phyloP scores from a whole-genome alignment of 2,797 vertebrate species.

The Lateolabrax maculatus region DNA sequence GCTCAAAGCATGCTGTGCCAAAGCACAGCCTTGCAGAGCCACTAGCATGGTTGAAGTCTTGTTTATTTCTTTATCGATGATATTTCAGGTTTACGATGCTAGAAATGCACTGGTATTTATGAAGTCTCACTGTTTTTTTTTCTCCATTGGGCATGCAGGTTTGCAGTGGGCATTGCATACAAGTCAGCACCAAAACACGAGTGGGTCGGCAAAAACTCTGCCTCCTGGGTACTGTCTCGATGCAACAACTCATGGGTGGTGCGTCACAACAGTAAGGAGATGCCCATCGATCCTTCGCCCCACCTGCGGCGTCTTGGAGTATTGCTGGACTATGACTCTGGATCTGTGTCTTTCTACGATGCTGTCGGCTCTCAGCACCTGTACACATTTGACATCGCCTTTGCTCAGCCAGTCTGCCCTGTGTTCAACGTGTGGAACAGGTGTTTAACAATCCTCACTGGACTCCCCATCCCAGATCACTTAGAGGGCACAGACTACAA shows the following conservation, averaged over 20 bases:
- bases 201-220: conserved; percentile 97
- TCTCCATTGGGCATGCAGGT: conserved; percentile 84
- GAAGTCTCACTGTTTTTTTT: not conserved
- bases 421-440: conserved; percentile 99
- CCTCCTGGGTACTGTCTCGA: conserved; percentile 96
- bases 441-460: conserved; percentile 96
- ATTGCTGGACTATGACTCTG: conserved; percentile 96
- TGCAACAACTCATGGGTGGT: conserved; percentile 97
- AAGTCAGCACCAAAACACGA: conserved; percentile 97
- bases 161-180: conserved; percentile 96
- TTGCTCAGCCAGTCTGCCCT: conserved; percentile 95
- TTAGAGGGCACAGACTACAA: conserved; percentile 92
- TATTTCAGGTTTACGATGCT: not conserved
- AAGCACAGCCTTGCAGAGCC: not conserved
- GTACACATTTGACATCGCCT: conserved; percentile 94
- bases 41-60: not conserved
- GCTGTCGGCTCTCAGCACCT: conserved; percentile 96
- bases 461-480: conserved; percentile 97
- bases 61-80: not conserved
- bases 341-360: conserved; percentile 96
- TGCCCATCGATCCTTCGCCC: conserved; percentile 93
- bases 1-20: not conserved
- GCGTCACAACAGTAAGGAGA: conserved; percentile 96
- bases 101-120: not conserved
- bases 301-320: conserved; percentile 95